Evolutionary conservation across 2,888 invertebrate genomes (phyloP), one percentile per base, ranked within the genome.

Genomic region (Lottia scabra): DNA sequence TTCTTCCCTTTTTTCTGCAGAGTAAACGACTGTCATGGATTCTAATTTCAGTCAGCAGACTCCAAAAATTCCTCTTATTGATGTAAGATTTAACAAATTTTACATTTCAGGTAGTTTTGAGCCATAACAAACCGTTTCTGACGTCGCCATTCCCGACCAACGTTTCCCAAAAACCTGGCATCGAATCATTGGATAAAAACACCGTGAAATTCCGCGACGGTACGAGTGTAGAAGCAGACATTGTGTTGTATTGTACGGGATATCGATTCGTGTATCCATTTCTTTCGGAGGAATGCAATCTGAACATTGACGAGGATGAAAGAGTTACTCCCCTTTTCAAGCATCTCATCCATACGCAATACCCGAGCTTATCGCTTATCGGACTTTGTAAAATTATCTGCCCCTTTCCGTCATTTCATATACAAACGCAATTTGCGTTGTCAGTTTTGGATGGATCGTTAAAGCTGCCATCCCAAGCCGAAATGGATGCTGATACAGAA

Each of bases 301-400:
- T 96, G 66, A 90, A 88, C 30, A 93, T 95, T 3, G 93, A 56
- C 56, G 56, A 94, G 65, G 93, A 95, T 73, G 95, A 95, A 87
- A 94, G 93, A 90, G 94, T 97, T n/a, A 93, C 93, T 83, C 94
- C 95, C 0, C 91, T 97, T 0, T 96, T 95, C 91, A 95, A 96
- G 85, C 97, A 96, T 87, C 90, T 96, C 68, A 92, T 97, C 56
- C 94, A 96, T 87, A 94, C 94, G 66, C 91, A 93, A 75, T 93
- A 93, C 83, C 95, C 96, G 1, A 92, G 93, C 15, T 93, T 97
- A 92, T 94, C 93, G 71, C 93, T 97, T 79, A 91, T 96, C 63
- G 97, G 97, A 0, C 91, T 97, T 38, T 95, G 95, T 0, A 95
- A 93, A 88, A 93, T 93, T 79, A 94, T 95, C 1, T 94, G 94